These are phyloP conservation scores for Pangasius larnaudii DNA, from an alignment of 2,797 vertebrate species.

Conservation along the genomic window DNA sequence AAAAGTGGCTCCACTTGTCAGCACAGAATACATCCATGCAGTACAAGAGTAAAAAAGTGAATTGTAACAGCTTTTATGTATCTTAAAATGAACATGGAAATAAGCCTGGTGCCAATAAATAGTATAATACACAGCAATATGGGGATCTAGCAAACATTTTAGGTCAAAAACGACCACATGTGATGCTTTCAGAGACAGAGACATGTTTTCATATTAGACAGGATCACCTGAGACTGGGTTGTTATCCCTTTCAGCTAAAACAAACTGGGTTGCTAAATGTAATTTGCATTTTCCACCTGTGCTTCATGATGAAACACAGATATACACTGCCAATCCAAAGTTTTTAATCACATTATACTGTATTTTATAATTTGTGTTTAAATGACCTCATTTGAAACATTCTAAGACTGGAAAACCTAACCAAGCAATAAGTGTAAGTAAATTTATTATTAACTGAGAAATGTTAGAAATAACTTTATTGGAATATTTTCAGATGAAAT, in stretches of 20 bases:
- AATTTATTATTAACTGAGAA: background rate
- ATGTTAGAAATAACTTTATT: background rate
- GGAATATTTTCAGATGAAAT: background rate
- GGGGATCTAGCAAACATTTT: background rate
- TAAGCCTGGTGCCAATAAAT: background rate
- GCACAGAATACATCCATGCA: background rate
- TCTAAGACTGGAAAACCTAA: background rate
- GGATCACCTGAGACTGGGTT: background rate
- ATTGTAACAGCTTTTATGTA: background rate
- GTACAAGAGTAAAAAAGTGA: constrained; percentile 9
- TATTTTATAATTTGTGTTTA: background rate
- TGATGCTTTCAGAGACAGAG: background rate
- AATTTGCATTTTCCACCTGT: background rate
- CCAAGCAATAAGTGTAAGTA: background rate
- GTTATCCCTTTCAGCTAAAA: background rate
- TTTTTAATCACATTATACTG: background rate
- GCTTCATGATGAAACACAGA: background rate
- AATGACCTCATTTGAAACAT: background rate
- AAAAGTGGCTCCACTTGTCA: constrained; percentile 8
- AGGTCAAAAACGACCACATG: background rate
- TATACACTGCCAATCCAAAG: background rate
- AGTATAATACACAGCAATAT: background rate
- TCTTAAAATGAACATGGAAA: constrained; percentile 3
- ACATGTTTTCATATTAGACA: background rate
- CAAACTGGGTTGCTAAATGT: background rate